Evolutionary conservation across 2,888 invertebrate species (phyloP).

Genomic region (Neoscelio sp.): DNA sequence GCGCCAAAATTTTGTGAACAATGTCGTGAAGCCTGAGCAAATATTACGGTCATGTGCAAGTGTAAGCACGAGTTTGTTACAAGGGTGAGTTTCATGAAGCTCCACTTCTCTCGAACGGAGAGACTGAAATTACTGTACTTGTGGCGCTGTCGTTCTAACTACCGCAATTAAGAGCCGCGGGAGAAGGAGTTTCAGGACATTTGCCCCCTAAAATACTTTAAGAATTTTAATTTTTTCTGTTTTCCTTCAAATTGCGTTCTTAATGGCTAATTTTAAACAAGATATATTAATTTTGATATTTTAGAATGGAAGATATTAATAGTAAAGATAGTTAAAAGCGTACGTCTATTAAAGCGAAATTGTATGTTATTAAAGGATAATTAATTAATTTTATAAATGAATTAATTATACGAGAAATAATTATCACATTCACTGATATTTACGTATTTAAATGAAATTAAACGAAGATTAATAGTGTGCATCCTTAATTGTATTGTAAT

Average conservation of each 20-base stretch:
- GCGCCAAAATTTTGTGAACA: conserved; percentile 58
- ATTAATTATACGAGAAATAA: no score
- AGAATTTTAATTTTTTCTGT: conserved; percentile 28
- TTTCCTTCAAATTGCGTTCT: conserved; percentile 2
- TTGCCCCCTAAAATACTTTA: conserved; percentile 22
- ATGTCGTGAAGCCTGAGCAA: conserved; percentile 60
- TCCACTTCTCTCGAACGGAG: conserved; percentile 65
- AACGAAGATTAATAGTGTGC: no score
- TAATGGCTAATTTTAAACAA: no score
- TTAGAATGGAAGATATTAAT: no score
- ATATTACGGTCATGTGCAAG: conserved; percentile 68
- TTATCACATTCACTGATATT: no score
- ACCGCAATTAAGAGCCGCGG: conserved; percentile 61
- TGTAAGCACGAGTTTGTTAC: conserved; percentile 59
- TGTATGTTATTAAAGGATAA: no score
- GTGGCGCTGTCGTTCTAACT: conserved; percentile 62
- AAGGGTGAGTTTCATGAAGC: conserved; percentile 63
- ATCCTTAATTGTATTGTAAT: no score
- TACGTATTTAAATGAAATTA: no score
- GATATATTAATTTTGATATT: no score
- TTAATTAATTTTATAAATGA: no score
- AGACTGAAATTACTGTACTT: conserved; percentile 69
- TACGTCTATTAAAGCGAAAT: no score
- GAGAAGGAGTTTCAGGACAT: conserved; percentile 36
- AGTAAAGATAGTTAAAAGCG: no score